Percentiles rank a stretch among this genome's conserved stretches.
These are phyloP conservation scores for Tangachromis dhanisi DNA, from an alignment of 2,113 vertebrate species.

Conservation along the genomic window DNA sequence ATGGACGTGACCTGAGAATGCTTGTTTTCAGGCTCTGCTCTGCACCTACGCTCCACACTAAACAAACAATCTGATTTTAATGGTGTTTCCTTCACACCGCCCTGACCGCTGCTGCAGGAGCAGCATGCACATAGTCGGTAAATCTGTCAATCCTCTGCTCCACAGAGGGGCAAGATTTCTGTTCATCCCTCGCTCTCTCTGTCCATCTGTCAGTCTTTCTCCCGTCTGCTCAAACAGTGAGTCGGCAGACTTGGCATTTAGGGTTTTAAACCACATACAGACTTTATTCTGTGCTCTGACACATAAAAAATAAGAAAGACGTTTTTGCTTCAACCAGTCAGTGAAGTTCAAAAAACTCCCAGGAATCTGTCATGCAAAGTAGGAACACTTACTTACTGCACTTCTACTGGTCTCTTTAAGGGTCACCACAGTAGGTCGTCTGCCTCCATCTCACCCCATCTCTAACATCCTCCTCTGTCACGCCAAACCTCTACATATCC, in stretches of 20 bases:
- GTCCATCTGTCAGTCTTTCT: constrained; percentile 48
- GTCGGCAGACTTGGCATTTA: not conserved
- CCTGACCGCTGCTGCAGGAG: constrained; percentile 13
- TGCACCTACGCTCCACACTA: not conserved
- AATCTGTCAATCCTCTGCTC: constrained; percentile 46
- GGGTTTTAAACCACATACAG: not conserved
- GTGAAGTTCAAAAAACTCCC: not conserved
- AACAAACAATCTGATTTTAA: constrained; percentile 40
- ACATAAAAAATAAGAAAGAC: not conserved
- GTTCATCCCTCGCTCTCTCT: constrained; percentile 9
- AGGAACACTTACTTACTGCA: not conserved
- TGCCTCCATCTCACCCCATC: not conserved
- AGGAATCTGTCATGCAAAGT: not conserved
- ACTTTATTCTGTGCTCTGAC: not conserved
- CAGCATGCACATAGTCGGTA: not conserved
- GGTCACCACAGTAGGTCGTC: not conserved
- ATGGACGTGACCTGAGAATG: not conserved
- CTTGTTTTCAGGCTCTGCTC: constrained; percentile 12
- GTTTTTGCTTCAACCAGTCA: not conserved
- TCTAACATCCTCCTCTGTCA: not conserved
- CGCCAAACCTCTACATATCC: not conserved
- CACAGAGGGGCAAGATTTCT: constrained; percentile 9
- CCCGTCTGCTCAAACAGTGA: constrained; percentile 4
- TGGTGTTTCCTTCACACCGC: constrained; percentile 14
- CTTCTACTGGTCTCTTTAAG: not conserved